phyloP scores from a whole-genome alignment of 2,888 invertebrate genomes.

The Cephus rjabovi region DNA sequence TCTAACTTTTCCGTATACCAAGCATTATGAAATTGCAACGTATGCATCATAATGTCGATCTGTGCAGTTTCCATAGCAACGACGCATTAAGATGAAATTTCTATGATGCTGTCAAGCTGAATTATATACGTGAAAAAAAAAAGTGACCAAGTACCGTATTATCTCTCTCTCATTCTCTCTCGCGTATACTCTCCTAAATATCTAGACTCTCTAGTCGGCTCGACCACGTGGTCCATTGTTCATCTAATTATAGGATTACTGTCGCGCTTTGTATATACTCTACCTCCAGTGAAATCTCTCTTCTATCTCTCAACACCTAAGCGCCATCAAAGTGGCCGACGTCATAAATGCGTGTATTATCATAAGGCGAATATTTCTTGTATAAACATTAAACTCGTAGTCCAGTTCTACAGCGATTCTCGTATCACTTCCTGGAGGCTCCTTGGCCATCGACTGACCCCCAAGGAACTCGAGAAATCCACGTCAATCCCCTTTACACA shows the following conservation, averaged over 20 bases:
- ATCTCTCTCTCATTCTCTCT: not conserved
- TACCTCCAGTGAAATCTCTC: conserved; percentile 37
- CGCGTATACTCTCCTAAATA: not conserved
- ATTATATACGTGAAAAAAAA: not conserved
- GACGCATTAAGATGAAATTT: not conserved
- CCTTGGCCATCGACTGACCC: not conserved
- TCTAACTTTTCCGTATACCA: too few relatives aligned
- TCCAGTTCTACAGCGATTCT: not conserved
- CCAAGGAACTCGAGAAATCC: conserved; percentile 28
- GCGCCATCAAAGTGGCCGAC: not conserved
- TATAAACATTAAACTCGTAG: conserved; percentile 11
- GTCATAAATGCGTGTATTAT: not conserved
- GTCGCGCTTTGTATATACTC: conserved; percentile 59
- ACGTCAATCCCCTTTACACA: conserved; percentile 36
- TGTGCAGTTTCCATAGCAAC: not conserved
- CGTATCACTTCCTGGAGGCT: not conserved
- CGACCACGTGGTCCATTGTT: conserved; percentile 59
- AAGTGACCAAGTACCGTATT: not conserved
- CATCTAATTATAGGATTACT: conserved; percentile 62
- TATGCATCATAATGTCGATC: not conserved
- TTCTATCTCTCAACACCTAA: conserved; percentile 27
- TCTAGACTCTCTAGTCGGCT: not conserved
- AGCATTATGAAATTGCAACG: too few relatives aligned
- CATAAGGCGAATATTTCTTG: not conserved
- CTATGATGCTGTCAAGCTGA: not conserved